These are phyloP conservation scores for Brachyalestes nurse DNA, from an alignment of 2,797 vertebrate species.

Conservation along the genomic window DNA sequence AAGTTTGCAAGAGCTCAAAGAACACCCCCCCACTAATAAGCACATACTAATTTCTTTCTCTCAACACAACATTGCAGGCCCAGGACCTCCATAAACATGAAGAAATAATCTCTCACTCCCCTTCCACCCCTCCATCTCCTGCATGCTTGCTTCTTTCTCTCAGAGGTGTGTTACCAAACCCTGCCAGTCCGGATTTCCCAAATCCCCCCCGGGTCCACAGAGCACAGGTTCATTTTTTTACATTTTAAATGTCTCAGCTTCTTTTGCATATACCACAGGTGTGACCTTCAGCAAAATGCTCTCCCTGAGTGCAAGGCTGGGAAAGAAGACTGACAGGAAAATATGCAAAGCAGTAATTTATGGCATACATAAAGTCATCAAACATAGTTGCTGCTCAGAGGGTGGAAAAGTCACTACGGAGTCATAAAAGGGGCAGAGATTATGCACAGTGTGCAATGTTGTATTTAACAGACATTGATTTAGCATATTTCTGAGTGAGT, in stretches of 20 bases:
- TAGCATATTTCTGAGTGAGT: not conserved
- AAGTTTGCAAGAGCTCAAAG: not conserved
- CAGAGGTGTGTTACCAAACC: not conserved
- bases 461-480: not conserved
- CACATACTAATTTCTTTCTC: conserved; percentile 3
- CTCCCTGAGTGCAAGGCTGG: not conserved
- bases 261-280: conserved; percentile 2
- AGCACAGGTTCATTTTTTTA: not conserved
- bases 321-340: conserved; percentile 3
- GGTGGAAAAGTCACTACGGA: not conserved
- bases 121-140: not conserved
- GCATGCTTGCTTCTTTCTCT: not conserved
- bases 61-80: not conserved
- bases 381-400: not conserved
- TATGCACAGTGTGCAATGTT: not conserved
- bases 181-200: not conserved
- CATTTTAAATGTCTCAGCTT: not conserved
- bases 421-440: not conserved
- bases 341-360: not conserved
- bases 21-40: not conserved
- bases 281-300: not conserved
- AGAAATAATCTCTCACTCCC: not conserved
- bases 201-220: not conserved
- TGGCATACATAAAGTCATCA: not conserved
- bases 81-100: not conserved